Evolutionary conservation across 2,113 vertebrate genomes (phyloP), one percentile per base, ranked within the genome.

Genomic region (Ptilonorhynchus violaceus): DNA sequence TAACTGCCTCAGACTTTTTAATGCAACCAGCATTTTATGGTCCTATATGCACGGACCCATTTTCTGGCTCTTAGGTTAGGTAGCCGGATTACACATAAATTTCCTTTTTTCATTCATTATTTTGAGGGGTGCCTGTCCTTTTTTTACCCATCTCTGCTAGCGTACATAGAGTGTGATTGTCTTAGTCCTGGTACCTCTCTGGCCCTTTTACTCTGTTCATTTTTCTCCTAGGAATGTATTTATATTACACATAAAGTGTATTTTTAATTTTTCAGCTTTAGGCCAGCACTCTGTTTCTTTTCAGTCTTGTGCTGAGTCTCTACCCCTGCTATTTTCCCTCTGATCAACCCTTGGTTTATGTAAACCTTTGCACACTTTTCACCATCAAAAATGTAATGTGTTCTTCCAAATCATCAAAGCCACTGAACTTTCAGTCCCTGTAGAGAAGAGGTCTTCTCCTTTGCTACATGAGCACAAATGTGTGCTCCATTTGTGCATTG

Each of bases 201-300:
- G 21, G 8, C 22, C 49, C 37, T 77, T 88, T 93, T 39, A 4
- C 8, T 77, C 16, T 42, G 16, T 70, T 78, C 4, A 22, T 80
- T 91, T 91, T 92, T 74, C 60, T 86, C 21, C 30, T 78, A 66
- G 25, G 33, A 44, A 47, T 73, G 30, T 74, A 74, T 77, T 95
- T 91, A 55, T 62, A 2, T 55, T 58, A 62, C 6, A 33, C 25
- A 52, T 9, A 33, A 35, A 86, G 13, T 15, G 1, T 20, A 50
- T 85, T 93, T 85, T 70, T 21, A 69, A 15, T 70, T 92, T 90
- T 73, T 76, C 55, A 63, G 13, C 23, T 80, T 94, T 44, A 93
- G 22, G 41, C 27, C 60, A 90, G 25, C 6, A 44, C 24, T 75
- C n/a, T 68, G 67, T 1, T 42, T 89, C 67, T 95, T 92, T 88